A percentile compares a stretch with the other conserved stretches of the same genome.
Evolutionary conservation across 37 sponge, comb jelly and placozoan genomes (phyloP).

Genomic region (Chondrilla cf. caribensis): DNA sequence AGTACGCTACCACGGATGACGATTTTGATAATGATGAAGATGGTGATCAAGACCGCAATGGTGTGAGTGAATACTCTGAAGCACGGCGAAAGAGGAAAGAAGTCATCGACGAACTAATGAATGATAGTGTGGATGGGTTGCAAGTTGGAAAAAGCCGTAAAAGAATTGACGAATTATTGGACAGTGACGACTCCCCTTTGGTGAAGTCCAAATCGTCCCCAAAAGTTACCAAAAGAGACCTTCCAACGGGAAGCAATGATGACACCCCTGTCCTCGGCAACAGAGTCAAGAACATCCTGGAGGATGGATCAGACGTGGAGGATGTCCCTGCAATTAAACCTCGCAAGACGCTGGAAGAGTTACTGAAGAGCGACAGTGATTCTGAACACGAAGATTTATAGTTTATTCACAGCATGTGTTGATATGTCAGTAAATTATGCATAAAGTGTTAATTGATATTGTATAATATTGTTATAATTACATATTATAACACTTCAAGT

Average conservation of each 20-base stretch:
- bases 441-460: too few species aligned
- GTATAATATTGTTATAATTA: too few species aligned
- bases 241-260: not conserved
- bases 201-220: not conserved
- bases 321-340: conserved; percentile 19
- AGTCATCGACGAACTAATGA: not conserved
- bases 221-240: not conserved
- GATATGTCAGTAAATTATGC: too few species aligned
- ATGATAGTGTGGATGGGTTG: not conserved
- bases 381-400: conserved; percentile 9
- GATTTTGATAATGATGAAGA: conserved; percentile 15
- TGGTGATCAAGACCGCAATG: conserved; percentile 8
- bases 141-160: not conserved
- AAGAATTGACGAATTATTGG: not conserved
- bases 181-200: not conserved
- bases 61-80: conserved; percentile 1
- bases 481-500: too few species aligned
- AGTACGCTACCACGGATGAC: conserved; percentile 1
- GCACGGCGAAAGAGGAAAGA: not conserved
- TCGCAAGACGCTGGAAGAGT: conserved; percentile 10
- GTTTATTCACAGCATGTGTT: too few species aligned
- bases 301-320: conserved; percentile 15
- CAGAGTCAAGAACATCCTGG: not conserved
- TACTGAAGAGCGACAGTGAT: conserved; percentile 23
- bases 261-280: conserved; percentile 4